Evolutionary conservation across 2,888 invertebrate species (phyloP).

Genomic region (Dicyrtoma fusca): DNA sequence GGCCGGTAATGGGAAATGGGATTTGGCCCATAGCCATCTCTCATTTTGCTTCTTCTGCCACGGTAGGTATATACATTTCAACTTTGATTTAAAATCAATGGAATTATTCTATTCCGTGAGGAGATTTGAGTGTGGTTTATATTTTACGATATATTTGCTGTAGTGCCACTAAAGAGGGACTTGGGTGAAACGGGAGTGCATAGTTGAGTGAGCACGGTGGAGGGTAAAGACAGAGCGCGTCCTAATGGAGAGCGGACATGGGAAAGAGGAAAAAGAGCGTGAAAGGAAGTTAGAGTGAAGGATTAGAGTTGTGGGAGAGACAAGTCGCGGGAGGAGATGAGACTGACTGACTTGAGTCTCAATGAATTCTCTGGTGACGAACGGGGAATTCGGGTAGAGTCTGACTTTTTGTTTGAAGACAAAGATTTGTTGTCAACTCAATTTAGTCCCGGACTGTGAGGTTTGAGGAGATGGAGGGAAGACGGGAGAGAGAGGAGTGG

Average conservation of each 20-base stretch:
- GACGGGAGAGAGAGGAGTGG: constrained; percentile 2
- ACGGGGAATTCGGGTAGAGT: constrained; percentile 10
- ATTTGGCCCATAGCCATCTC: too few relatives aligned
- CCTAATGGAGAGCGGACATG: not conserved
- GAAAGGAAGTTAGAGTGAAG: not conserved
- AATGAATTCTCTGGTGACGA: constrained; percentile 26
- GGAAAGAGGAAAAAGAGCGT: not conserved
- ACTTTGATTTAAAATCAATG: too few relatives aligned
- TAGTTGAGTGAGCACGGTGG: too few relatives aligned
- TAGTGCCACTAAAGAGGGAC: too few relatives aligned
- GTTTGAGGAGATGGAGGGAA: constrained; percentile 1
- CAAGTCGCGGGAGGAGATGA: not conserved
- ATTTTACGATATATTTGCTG: too few relatives aligned
- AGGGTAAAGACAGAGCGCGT: not conserved
- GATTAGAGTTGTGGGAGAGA: not conserved
- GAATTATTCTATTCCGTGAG: too few relatives aligned
- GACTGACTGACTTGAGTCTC: not conserved
- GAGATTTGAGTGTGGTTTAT: too few relatives aligned
- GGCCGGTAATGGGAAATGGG: too few relatives aligned
- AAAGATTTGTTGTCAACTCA: constrained; percentile 34
- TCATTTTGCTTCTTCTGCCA: too few relatives aligned
- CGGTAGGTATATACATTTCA: too few relatives aligned
- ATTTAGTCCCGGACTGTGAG: constrained; percentile 16
- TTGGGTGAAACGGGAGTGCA: too few relatives aligned
- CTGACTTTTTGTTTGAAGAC: constrained; percentile 25